Base-by-base conservation (phyloP, 2,888 invertebrate genomes). In the Chrysolina oricalcia region DNA sequence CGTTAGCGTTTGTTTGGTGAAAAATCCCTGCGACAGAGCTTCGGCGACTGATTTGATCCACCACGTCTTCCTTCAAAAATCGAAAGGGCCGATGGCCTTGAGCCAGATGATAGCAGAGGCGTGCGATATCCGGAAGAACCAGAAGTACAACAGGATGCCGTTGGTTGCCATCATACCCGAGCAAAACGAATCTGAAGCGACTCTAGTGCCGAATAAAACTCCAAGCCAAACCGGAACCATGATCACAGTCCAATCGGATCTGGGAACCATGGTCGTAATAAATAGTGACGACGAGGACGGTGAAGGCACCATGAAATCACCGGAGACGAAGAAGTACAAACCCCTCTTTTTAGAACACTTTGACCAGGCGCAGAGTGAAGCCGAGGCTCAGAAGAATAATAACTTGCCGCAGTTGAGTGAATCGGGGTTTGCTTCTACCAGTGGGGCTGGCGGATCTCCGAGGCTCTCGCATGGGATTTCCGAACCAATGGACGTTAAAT, bases 321-420 rank as follows among this genome's bases (percentile, higher is more conserved):
- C 96, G 87, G 92, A 93, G 15, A 93, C 93, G 72, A 93, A 94
- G 85, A 96, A 96, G 82, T 97, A 98, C 90, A 92, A 98, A 77
- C 98, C 98, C 50, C 91, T 96, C 84, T 98, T 97, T 89, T 91
- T 98, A 80, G 98, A 98, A 86, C 98, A 98, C 89, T 98, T 98
- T 88, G 98, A 98, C 87, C 95, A 96, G 87, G 97, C 97, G 86
- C 97, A 98, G 86, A 92, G 81, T 6, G 83, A 85, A 75, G 77
- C 79, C 62, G 73, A 82, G 73, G 80, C 73, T 11, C 73, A 75
- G 46, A 71, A 71, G 21, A 74, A 73, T 27, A 70, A 73, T 43
- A 59, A 70, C 53, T 19, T 53, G 50, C 56, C 53, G 11, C 76
- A 73, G 11, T 62, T 66, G 27, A 56, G 53, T 21, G 59, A 70